Percentiles rank a stretch among this genome's conserved stretches.
phyloP scores from a whole-genome alignment of 2,113 vertebrate species.

The Coryphaenoides rupestris region DNA sequence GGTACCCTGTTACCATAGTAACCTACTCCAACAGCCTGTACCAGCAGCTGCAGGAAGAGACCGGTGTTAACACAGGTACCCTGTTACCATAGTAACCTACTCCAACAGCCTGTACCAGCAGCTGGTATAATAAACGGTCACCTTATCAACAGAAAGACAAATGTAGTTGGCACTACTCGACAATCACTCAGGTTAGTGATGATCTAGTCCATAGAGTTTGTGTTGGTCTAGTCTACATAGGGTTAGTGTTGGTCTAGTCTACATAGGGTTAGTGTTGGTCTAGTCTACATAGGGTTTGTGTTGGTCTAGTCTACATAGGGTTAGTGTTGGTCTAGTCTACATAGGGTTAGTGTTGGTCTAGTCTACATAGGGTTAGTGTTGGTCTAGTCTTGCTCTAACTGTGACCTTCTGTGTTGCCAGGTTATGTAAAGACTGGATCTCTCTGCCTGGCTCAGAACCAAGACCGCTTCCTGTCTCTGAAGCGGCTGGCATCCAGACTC shows the following conservation, averaged over 20 bases:
- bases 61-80: constrained; percentile 83
- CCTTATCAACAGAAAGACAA: too few species aligned
- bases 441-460: constrained; percentile 94
- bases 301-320: constrained; percentile 38
- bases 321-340: too few species aligned
- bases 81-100: too few species aligned
- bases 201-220: too few species aligned
- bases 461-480: constrained; percentile 92
- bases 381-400: not conserved
- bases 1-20: constrained; percentile 65
- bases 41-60: too few species aligned
- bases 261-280: too few species aligned
- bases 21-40: constrained; percentile 84
- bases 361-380: not conserved
- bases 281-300: constrained; percentile 39
- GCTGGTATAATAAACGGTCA: too few species aligned
- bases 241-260: too few species aligned
- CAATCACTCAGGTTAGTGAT: too few species aligned
- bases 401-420: constrained; percentile 59
- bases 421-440: constrained; percentile 88
- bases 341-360: constrained; percentile 24
- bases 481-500: constrained; percentile 86
- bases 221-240: too few species aligned
- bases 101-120: too few species aligned
- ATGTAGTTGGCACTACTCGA: too few species aligned